phyloP scores from a whole-genome alignment of 2,113 vertebrate species.

The Bolborhynchus lineola region DNA sequence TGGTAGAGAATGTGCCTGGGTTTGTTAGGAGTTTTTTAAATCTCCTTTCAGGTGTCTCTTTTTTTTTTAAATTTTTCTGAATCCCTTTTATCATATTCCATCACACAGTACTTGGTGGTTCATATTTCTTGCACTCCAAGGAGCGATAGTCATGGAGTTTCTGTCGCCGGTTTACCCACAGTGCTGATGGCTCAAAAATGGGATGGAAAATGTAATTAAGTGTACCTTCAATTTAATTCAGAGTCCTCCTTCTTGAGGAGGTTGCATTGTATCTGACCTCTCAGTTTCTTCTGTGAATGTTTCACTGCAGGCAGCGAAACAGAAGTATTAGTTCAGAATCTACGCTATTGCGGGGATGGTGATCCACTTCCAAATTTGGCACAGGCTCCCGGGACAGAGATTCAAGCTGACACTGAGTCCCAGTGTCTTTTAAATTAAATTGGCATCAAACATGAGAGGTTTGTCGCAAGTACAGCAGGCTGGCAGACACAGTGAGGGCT shows the following conservation, averaged over 20 bases:
- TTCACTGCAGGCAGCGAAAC: neutral
- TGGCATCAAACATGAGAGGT: neutral
- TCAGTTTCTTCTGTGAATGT: neutral
- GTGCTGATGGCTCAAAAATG: neutral
- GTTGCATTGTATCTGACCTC: neutral
- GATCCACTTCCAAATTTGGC: neutral
- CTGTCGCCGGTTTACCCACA: neutral
- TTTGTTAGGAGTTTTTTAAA: neutral
- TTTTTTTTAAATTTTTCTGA: neutral
- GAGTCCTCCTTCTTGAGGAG: neutral
- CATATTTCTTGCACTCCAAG: neutral
- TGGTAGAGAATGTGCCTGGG: fast-evolving
- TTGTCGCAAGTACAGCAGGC: neutral
- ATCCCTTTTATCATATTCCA: neutral
- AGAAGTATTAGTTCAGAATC: neutral
- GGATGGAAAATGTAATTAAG: neutral
- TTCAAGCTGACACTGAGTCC: neutral
- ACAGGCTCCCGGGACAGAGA: neutral
- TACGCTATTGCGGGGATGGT: fast-evolving
- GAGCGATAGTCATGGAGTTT: neutral
- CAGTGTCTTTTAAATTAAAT: neutral
- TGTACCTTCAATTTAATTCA: neutral
- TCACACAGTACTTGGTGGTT: neutral
- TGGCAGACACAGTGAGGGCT: neutral
- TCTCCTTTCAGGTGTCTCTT: neutral